Conservation (phyloP, 2,888 invertebrate genomes). For the Heliothis peltigera region DNA sequence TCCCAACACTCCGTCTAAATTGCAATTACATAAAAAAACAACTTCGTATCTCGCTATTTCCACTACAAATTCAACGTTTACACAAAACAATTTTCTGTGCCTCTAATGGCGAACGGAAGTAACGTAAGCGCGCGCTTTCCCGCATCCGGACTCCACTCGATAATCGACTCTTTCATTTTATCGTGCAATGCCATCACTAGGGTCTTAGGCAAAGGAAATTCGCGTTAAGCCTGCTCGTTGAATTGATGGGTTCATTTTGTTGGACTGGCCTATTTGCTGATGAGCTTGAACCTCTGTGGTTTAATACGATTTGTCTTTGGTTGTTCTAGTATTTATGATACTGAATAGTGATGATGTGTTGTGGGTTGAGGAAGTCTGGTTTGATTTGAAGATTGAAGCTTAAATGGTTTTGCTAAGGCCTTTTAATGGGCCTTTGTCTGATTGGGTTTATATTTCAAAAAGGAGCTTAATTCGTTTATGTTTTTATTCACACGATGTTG, state of each 20-base stretch:
- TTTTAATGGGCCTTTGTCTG: too few species aligned
- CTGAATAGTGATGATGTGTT: neutral
- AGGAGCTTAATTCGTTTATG: too few species aligned
- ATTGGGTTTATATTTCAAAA: too few species aligned
- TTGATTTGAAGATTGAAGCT: slow-evolving; percentile 1
- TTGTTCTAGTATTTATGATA: neutral
- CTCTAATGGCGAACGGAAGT: slow-evolving; percentile 65
- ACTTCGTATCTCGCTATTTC: slow-evolving; percentile 25
- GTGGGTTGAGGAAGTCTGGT: neutral
- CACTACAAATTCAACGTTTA: slow-evolving; percentile 49
- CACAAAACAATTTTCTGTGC: slow-evolving; percentile 50
- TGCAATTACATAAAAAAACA: too few species aligned
- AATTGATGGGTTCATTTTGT: slow-evolving; percentile 58
- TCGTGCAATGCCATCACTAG: slow-evolving; percentile 53
- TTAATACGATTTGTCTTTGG: slow-evolving; percentile 42
- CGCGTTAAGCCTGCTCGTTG: slow-evolving; percentile 48
- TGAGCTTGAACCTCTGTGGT: slow-evolving; percentile 24
- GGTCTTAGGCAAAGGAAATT: slow-evolving; percentile 59
- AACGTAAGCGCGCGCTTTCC: slow-evolving; percentile 68
- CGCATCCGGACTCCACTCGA: slow-evolving; percentile 63
- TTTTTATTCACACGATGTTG: too few species aligned
- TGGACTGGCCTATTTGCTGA: slow-evolving; percentile 31
- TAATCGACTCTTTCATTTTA: slow-evolving; percentile 58
- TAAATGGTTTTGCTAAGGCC: neutral
- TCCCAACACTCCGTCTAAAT: too few species aligned